Conservation (phyloP, 1,140 invertebrate species). For the Aphidius ervi region DNA sequence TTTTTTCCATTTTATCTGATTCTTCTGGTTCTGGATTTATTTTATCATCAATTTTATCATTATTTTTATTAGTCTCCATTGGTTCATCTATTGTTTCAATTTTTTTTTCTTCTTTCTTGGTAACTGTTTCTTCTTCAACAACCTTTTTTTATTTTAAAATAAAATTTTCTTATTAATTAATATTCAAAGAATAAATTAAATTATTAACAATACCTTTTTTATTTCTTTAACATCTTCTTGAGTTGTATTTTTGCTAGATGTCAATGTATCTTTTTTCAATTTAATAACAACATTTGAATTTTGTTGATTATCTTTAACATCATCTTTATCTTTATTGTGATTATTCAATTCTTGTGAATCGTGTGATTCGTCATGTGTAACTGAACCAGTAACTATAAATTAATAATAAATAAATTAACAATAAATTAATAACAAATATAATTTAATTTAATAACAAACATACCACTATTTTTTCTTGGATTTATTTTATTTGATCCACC, state of each 20-base stretch:
- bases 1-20: conserved; percentile 11
- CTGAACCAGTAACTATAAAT: conserved; percentile 25
- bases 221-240: no score
- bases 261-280: conserved; percentile 18
- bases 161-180: not conserved
- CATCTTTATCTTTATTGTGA: conserved; percentile 37
- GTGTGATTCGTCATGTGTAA: conserved; percentile 34
- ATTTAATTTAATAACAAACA: conserved; percentile 12
- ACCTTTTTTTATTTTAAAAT: conserved; percentile 14
- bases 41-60: conserved; percentile 22
- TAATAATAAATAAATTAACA: conserved; percentile 1
- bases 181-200: not conserved
- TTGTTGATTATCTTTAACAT: conserved; percentile 23
- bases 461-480: conserved; percentile 44
- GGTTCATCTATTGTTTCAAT: conserved; percentile 26
- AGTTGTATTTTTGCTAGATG: not conserved
- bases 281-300: conserved; percentile 9
- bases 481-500: conserved; percentile 31
- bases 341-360: conserved; percentile 28
- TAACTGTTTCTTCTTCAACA: conserved; percentile 35
- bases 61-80: conserved; percentile 39
- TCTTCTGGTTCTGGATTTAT: conserved; percentile 21
- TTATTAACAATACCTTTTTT: not conserved
- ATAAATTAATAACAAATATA: not conserved
- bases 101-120: conserved; percentile 26